Evolutionary conservation across 2,888 invertebrate genomes (phyloP).

Genomic region (Epinotia demarniana): DNA sequence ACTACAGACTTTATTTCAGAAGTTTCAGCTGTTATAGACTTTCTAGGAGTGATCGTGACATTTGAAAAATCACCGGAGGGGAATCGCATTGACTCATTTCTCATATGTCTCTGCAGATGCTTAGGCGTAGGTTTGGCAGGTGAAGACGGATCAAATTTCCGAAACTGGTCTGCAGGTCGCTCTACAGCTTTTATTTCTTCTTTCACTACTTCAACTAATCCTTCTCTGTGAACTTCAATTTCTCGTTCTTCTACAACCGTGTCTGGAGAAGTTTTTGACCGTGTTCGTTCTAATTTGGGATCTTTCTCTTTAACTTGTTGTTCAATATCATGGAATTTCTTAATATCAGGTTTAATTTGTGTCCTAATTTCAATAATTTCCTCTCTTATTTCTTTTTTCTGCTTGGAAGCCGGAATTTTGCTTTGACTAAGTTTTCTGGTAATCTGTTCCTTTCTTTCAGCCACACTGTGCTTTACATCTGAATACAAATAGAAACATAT

Average conservation of each 20-base stretch:
- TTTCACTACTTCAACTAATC: constrained; percentile 58
- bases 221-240: constrained; percentile 58
- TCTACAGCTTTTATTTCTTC: constrained; percentile 70
- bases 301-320: constrained; percentile 78
- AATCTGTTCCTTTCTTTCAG: constrained; percentile 91
- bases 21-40: constrained; percentile 78
- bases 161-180: constrained; percentile 72
- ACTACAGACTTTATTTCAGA: constrained; percentile 67
- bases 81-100: constrained; percentile 83
- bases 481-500: constrained; percentile 41
- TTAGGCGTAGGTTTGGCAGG: constrained; percentile 81
- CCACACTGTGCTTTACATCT: constrained; percentile 88
- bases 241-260: constrained; percentile 67
- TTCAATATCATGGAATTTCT: constrained; percentile 81
- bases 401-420: constrained; percentile 89
- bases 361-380: constrained; percentile 89
- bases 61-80: constrained; percentile 83
- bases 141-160: constrained; percentile 78
- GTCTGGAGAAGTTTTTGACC: constrained; percentile 76
- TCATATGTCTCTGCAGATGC: constrained; percentile 81
- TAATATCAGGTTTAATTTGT: constrained; percentile 85
- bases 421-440: constrained; percentile 89
- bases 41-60: constrained; percentile 78
- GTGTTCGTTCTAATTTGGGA: constrained; percentile 71
- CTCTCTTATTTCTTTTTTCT: constrained; percentile 89